phyloP scores from a whole-genome alignment of 2,797 vertebrate genomes.

The Tarsius wallacei region DNA sequence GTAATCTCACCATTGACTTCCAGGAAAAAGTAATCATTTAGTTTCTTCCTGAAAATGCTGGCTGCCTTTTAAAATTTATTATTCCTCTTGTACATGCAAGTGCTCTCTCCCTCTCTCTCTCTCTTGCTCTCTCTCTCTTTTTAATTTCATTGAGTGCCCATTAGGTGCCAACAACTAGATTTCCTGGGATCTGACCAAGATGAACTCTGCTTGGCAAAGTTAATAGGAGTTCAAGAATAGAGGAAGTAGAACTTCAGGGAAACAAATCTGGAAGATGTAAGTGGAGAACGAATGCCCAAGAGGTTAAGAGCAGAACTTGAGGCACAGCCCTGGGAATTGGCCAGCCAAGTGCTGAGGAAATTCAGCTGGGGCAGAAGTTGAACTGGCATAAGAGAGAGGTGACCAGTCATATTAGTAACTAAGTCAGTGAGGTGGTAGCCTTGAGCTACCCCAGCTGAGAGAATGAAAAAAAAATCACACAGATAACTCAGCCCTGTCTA shows the following conservation, averaged over 20 bases:
- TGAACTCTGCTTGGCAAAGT: slow-evolving; percentile 47
- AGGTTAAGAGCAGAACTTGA: slow-evolving; percentile 49
- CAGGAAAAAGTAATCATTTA: slow-evolving; percentile 72
- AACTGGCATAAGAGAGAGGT: neutral
- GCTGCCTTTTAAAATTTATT: neutral
- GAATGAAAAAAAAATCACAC: neutral
- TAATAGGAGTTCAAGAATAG: slow-evolving; percentile 31
- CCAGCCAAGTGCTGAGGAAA: neutral
- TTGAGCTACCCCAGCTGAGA: neutral
- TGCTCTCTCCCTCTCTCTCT: neutral
- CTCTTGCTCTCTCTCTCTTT: neutral
- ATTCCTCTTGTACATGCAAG: too few relatives aligned
- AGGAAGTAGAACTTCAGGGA: slow-evolving; percentile 59
- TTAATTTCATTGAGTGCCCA: slow-evolving; percentile 84
- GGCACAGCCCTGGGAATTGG: neutral
- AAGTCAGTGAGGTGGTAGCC: neutral
- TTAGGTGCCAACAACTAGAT: slow-evolving; percentile 74
- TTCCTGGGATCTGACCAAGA: slow-evolving; percentile 67
- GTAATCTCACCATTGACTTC: slow-evolving; percentile 56
- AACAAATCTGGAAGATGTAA: slow-evolving; percentile 60
- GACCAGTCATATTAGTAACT: neutral
- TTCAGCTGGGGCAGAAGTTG: neutral
- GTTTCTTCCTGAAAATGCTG: slow-evolving; percentile 76
- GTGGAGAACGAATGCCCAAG: slow-evolving; percentile 15
- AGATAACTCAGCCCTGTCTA: neutral